Base-by-base conservation (phyloP, 2,113 vertebrate genomes). In the Cynoglossus semilaevis region DNA sequence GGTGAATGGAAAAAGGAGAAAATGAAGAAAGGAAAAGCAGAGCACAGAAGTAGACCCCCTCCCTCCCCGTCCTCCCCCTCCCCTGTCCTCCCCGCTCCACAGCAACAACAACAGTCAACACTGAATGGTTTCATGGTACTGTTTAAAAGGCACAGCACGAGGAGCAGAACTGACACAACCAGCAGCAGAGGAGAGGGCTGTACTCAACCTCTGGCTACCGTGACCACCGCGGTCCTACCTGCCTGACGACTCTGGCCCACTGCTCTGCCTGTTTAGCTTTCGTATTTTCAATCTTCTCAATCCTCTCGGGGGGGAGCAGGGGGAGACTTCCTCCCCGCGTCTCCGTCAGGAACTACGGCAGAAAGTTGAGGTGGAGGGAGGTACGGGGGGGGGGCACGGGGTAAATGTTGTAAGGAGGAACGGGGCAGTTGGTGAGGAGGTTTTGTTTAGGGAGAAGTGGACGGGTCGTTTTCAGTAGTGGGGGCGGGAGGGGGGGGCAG, bases 161-260 rank as follows among this genome's bases (percentile, higher is more conserved):
- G 22, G 10, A 41, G 38, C 38, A 13, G 38, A 41, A 13, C 11
- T 41, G 38, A 11, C 38, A 41, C 14, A 41, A 41, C 4, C 13
- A 8, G 7, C 10, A 57, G 14, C 19, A 43, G 8, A 34, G 47
- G 40, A 18, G 48, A 43, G 60, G 64, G 15, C 38, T 42, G 13
- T 38, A 45, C 45, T 62, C 45, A 5, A 35, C 46, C 65, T 76
- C 65, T 29, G 17, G 37, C 71, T 70, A 57, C 55, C 59, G 51
- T 49, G 70, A 72, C 82, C 87, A 57, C 76, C 64, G 58, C 62
- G 82, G 81, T 91, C 94, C 90, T 98, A 99, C 95, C 96, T 98
- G 94, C 92, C 94, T 93, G 92, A 94, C 79, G 76, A 95, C 88
- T 88, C 91, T 85, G 90, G 97, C 94, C 97, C 96, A 98, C 79